Evolutionary conservation across 2,797 vertebrate genomes (phyloP).

Genomic region (Pseudochaenichthys georgianus): DNA sequence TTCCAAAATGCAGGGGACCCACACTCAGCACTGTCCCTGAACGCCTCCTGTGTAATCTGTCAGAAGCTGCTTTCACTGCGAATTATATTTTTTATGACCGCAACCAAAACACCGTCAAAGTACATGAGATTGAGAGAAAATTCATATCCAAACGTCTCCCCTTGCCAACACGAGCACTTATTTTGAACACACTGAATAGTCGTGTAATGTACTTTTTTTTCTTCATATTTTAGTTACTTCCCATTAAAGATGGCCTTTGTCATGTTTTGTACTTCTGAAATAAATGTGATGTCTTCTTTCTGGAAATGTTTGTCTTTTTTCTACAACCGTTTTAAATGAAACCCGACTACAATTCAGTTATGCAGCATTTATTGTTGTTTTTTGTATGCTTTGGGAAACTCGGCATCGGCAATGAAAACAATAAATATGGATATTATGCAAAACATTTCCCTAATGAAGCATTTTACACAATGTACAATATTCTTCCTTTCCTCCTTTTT

Average conservation of each 20-base stretch:
- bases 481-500: slow-evolving; percentile 68
- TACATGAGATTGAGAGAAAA: neutral
- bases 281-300: slow-evolving; percentile 69
- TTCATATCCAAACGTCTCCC: neutral
- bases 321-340: neutral
- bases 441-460: slow-evolving; percentile 97
- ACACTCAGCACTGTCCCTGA: neutral
- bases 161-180: neutral
- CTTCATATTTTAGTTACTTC: slow-evolving; percentile 46
- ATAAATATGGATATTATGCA: slow-evolving; percentile 99
- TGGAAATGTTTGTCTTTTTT: neutral
- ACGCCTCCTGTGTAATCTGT: neutral
- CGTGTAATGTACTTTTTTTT: slow-evolving; percentile 42
- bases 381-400: slow-evolving; percentile 91
- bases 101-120: neutral
- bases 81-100: no score
- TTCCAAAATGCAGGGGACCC: neutral
- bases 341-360: slow-evolving; percentile 40
- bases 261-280: slow-evolving; percentile 74
- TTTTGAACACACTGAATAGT: neutral
- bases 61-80: no score
- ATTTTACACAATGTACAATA: slow-evolving; percentile 99
- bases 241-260: slow-evolving; percentile 60
- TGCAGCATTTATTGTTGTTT: slow-evolving; percentile 84
- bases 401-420: slow-evolving; percentile 94